A percentile compares a stretch with the other conserved stretches of the same genome.
Conservation (phyloP, 2,797 vertebrate species). For the Muraenolepis orangiensis region DNA sequence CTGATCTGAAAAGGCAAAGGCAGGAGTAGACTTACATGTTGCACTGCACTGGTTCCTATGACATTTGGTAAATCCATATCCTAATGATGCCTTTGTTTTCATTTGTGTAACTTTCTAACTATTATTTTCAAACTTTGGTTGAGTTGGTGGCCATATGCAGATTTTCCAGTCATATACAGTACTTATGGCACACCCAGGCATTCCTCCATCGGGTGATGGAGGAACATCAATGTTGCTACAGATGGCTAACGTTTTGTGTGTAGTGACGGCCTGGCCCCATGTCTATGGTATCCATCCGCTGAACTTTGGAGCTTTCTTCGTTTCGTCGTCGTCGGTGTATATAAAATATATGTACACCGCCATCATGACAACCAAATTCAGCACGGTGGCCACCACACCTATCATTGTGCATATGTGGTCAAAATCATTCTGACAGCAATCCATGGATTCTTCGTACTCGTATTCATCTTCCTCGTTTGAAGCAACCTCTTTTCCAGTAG, state of each 20-base stretch:
- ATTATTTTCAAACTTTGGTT: not conserved
- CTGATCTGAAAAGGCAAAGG: not conserved
- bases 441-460: not conserved
- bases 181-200: not conserved
- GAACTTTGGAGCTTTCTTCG: not conserved
- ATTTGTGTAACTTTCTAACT: not conserved
- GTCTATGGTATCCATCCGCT: not conserved
- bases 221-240: not conserved
- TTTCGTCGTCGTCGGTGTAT: not conserved
- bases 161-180: not conserved
- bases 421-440: conserved; percentile 23
- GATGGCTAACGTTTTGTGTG: not conserved
- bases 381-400: conserved; percentile 48
- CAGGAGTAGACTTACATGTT: not conserved
- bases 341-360: conserved; percentile 38
- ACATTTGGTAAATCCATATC: not conserved
- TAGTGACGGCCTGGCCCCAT: not conserved
- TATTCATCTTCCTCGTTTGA: not conserved
- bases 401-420: conserved; percentile 45
- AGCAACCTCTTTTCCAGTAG: not conserved
- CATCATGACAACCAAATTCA: conserved; percentile 61
- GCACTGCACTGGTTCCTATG: not conserved
- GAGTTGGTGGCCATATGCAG: not conserved
- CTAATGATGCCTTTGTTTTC: not conserved
- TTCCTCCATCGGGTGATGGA: not conserved